A percentile compares a stretch with the other conserved stretches of the same genome.
These are phyloP conservation scores for Somateria mollissima DNA, from an alignment of 2,797 vertebrate species.

Conservation along the genomic window DNA sequence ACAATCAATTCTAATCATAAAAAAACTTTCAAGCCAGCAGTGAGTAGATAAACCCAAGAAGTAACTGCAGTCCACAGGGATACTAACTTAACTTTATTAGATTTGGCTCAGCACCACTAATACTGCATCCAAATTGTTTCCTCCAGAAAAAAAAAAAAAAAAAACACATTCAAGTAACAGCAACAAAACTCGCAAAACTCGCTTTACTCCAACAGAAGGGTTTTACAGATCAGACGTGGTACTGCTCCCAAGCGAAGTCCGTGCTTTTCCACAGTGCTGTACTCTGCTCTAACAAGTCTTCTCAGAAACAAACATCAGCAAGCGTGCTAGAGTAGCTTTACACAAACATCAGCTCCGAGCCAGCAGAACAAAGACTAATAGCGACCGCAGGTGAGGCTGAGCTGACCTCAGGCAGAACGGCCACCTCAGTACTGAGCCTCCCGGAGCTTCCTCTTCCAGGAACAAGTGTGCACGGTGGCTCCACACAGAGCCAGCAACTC, in stretches of 20 bases:
- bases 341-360: background rate
- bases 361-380: background rate
- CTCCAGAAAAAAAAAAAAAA: background rate
- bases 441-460: background rate
- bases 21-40: background rate
- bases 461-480: background rate
- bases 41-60: background rate
- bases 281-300: background rate
- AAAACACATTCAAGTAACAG: background rate
- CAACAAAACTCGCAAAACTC: background rate
- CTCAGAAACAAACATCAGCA: background rate
- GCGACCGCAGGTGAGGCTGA: background rate
- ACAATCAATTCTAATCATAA: background rate
- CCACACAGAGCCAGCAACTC: background rate
- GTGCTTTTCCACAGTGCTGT: background rate
- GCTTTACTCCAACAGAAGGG: background rate
- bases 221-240: background rate
- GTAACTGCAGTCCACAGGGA: background rate
- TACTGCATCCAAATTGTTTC: background rate
- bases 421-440: background rate
- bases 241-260: background rate
- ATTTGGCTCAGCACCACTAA: background rate
- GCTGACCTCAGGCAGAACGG: background rate
- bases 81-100: background rate
- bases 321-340: background rate